Base-by-base conservation (phyloP, 2,888 invertebrate genomes). In the Meteorus colon region DNA sequence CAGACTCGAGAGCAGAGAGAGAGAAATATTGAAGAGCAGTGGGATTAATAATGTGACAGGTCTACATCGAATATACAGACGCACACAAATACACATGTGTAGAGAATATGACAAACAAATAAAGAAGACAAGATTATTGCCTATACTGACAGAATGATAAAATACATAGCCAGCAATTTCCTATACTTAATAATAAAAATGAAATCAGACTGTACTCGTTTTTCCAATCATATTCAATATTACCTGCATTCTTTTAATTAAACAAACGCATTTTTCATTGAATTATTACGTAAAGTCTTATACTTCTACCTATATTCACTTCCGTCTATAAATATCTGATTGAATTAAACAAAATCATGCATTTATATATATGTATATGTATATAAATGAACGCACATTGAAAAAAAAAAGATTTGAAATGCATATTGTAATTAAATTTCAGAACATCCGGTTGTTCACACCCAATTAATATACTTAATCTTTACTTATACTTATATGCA, bases 171-270 rank as follows among this genome's bases (percentile, higher is more conserved):
- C 62, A 74, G 65, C 66, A 31, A 78, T 77, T 74, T 79, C 63
- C 77, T 78, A 65, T 72, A 73, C 45, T 27, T 37, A 63, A 41
- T 73, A 66, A 75, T 67, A 48, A 41, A 41, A 41, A 72, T 34
- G 27, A 59, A 62, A 24, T 48, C 24, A 29, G 65, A 67, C 65
- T 73, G 63, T 55, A 8, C 2, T 55, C 19, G 6, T 72, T 75
- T 75, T 78, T 79, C 78, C 78, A 78, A 77, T 73, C 78, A 78
- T 78, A 55, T 41, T 55, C 62, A 59, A 62, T 69, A 81, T 81
- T 70, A 68, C 81, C 83, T 83, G 80, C 82, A 81, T 80, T 77
- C 78, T 74, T 75, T 77, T 80, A 82, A 82, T 84, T 82, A 81
- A 75, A 67, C 76, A 48, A 77, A 75, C 77, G 80, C 81, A 76